Base-by-base conservation (phyloP, 2,888 invertebrate species). In the Leucophenga montana region DNA sequence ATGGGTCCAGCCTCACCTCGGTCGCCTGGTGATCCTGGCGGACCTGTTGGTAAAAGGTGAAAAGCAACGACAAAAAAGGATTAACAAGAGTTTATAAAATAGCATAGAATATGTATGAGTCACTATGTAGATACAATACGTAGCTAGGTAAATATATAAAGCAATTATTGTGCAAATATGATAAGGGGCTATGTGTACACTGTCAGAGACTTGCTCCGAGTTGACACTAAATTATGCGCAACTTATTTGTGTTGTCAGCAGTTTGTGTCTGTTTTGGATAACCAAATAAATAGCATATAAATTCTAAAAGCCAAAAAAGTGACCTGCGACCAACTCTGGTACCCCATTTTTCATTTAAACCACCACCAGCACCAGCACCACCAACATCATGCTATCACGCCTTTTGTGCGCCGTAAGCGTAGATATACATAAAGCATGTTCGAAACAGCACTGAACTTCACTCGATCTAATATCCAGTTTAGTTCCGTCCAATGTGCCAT, bases 1-100 rank as follows among this genome's bases (percentile, higher is more conserved):
- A 92, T 90, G 78, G 93, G 94, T 81, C 96, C 96, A 79, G 91
- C 66, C 74, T 87, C 87, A 13, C 89, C 89, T 16, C 82, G 80
- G 31, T 85, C 86, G 9, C 89, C 89, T 1, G 85, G 84, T 71
- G 83, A 82, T 20, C 89, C 89, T 68, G 86, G 86, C 50, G 85
- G 83, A 72, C 89, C 89, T 89, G 74, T 61, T 68, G n/a, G n/a
- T 56, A 80, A 80, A 75, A 77, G 75, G 78, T 80, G 54, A 73
- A 75, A 73, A 67, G 53, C 66, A n/a, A 61, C 74, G n/a, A n/a
- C n/a, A n/a, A 73, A 75, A 76, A 57, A 59, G 76, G 77, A 73
- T 39, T 39, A 66, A 56, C 64, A 50, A 27, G 31, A 39, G 39
- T 39, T 39, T 39, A 54, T 27, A 33, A 22, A 62, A 48, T 46